Percentiles rank a stretch among this genome's conserved stretches.
Evolutionary conservation across 2,888 invertebrate species (phyloP).

Genomic region (Meloe dianella): DNA sequence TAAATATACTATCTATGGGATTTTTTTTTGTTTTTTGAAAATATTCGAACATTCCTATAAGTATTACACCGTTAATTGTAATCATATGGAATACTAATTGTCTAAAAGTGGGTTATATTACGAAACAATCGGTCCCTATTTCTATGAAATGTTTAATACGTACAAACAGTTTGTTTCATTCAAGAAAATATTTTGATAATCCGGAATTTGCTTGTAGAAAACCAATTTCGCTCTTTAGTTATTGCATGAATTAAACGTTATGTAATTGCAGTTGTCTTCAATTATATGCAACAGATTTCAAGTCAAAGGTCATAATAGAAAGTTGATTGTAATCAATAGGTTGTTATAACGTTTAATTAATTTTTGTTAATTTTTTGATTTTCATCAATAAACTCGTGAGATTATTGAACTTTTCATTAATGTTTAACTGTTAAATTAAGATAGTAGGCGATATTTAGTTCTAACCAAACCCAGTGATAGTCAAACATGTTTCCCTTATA

Average conservation of each 20-base stretch:
- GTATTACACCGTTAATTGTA: slow-evolving; percentile 18
- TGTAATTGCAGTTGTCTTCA: not conserved
- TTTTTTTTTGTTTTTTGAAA: no score
- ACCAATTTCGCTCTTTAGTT: not conserved
- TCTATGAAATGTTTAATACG: not conserved
- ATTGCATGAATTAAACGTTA: not conserved
- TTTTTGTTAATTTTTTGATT: not conserved
- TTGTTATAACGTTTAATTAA: slow-evolving; percentile 12
- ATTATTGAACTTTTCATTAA: slow-evolving; percentile 6
- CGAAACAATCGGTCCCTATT: not conserved
- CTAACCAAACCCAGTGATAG: slow-evolving; percentile 17
- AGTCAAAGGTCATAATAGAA: slow-evolving; percentile 28
- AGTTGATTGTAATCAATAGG: slow-evolving; percentile 17
- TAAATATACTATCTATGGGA: no score
- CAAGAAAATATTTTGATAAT: not conserved
- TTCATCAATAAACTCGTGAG: not conserved
- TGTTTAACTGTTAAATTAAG: slow-evolving; percentile 24
- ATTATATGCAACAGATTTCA: slow-evolving; percentile 15
- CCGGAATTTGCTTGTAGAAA: not conserved
- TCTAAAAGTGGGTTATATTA: slow-evolving; percentile 13
- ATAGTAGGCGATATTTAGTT: slow-evolving; percentile 29
- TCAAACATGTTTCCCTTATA: not conserved
- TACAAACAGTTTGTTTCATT: no score
- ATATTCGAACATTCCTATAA: not conserved
- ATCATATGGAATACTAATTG: slow-evolving; percentile 1